phyloP scores from a whole-genome alignment of 2,797 vertebrate species.

The Coendou prehensilis region DNA sequence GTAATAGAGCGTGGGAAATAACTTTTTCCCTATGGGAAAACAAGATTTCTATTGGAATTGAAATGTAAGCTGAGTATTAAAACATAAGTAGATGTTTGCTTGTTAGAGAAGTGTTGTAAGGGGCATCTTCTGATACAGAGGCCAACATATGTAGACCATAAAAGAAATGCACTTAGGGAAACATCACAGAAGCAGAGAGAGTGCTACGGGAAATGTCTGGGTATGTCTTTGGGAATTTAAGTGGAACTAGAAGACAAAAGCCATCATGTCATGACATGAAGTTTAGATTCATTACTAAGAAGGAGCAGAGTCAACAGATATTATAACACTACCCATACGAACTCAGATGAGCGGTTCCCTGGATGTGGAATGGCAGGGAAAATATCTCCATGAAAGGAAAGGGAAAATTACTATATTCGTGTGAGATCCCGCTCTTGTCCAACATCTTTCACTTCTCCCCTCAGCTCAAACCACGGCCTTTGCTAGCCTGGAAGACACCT shows the following conservation, averaged over 20 bases:
- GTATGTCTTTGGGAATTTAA: not conserved
- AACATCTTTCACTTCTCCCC: not conserved
- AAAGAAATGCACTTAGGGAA: not conserved
- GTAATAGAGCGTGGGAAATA: not conserved
- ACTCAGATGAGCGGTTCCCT: not conserved
- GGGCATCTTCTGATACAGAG: not conserved
- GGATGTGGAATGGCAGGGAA: not conserved
- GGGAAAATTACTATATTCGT: not conserved
- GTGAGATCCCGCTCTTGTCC: not conserved
- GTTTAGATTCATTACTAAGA: not conserved
- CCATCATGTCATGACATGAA: not conserved
- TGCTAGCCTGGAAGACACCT: not conserved
- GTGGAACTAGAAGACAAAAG: not conserved
- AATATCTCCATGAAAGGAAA: not conserved
- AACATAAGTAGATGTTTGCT: not conserved
- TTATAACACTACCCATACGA: not conserved
- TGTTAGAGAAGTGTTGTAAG: not conserved
- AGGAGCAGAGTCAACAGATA: not conserved
- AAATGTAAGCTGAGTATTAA: not conserved
- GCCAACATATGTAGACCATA: not conserved
- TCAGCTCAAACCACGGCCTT: not conserved
- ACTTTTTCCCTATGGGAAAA: not conserved
- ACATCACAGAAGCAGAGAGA: rapidly evolving
- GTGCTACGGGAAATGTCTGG: not conserved
- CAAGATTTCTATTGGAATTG: not conserved